Base-by-base conservation (phyloP, 2,888 invertebrate genomes). In the Exephanes ischioxanthus region DNA sequence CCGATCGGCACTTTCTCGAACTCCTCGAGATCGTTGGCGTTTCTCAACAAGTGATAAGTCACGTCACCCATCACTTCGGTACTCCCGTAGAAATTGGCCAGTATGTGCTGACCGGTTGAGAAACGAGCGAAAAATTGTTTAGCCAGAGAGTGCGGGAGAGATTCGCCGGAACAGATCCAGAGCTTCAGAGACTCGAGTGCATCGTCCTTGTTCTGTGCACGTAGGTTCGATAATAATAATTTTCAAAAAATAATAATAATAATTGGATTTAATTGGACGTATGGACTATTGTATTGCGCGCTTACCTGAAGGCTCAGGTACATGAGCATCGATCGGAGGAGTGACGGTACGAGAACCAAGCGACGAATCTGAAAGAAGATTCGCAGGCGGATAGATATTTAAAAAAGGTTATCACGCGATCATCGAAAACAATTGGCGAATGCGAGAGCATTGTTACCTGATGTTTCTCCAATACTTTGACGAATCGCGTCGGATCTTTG, bases 21-120 rank as follows among this genome's bases (percentile, higher is more conserved):
- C 81, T 95, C 93, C 85, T 96, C 95, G 83, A 97, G 90, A 87
- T 97, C 96, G 4, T 95, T 95, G 16, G 94, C 91, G 72, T 95
- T 95, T 82, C 95, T 95, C 89, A 98, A 95, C 0, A 96, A 95
- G 89, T 97, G 96, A 90, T 96, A 98, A 0, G 98, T 98, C 2
- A 98, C 98, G 92, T 98, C 98, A 0, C 98, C 98, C 97, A 98
- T 98, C 0, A 98, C 96, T 93, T 98, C 98, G 0, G 98, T 98
- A 88, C 98, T 98, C 0, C 98, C 98, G 91, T 98, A 98, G 92
- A 98, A 98, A 92, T 98, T 98, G 76, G 97, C 97, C 58, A 98
- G 94, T 19, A 95, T 95, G 86, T 97, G 96, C 1, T 94, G 94
- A 11, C 95, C 95, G 79, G 95, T 95, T n/a, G 95, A 95, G 87